Evolutionary conservation across 2,113 vertebrate species (phyloP).

Genomic region (Oceanites oceanicus): DNA sequence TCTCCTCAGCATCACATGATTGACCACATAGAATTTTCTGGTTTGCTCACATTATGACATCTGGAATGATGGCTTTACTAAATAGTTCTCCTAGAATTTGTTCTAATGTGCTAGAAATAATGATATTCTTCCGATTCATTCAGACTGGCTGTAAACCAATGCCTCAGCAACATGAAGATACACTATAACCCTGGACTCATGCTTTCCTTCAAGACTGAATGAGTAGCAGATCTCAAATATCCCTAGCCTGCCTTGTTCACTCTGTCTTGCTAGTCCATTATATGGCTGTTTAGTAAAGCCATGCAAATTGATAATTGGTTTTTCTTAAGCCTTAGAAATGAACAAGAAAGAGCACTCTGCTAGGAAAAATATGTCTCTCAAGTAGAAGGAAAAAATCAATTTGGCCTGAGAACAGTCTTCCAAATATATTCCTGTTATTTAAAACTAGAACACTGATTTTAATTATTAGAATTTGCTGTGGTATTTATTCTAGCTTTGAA

Average conservation of each 20-base stretch:
- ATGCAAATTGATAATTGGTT: background rate
- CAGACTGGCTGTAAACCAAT: background rate
- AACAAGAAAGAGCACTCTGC: background rate
- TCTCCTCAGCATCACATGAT: background rate
- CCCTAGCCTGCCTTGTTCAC: background rate
- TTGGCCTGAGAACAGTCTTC: background rate
- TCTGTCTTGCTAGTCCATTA: background rate
- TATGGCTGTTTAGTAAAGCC: background rate
- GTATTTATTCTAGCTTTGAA: background rate
- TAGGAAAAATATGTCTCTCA: background rate
- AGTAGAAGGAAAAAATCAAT: background rate
- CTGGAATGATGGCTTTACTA: background rate
- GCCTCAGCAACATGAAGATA: background rate
- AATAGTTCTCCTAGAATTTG: background rate
- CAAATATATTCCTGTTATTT: background rate
- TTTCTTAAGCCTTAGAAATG: background rate
- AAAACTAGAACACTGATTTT: background rate
- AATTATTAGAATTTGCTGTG: background rate
- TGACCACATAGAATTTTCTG: background rate
- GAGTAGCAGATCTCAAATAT: background rate
- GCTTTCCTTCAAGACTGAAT: background rate
- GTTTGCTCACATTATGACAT: background rate
- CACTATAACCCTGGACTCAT: background rate
- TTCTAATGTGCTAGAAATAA: background rate
- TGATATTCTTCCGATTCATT: background rate